Conservation (phyloP, 2,113 vertebrate genomes). For the Neomonachus schauinslandi region DNA sequence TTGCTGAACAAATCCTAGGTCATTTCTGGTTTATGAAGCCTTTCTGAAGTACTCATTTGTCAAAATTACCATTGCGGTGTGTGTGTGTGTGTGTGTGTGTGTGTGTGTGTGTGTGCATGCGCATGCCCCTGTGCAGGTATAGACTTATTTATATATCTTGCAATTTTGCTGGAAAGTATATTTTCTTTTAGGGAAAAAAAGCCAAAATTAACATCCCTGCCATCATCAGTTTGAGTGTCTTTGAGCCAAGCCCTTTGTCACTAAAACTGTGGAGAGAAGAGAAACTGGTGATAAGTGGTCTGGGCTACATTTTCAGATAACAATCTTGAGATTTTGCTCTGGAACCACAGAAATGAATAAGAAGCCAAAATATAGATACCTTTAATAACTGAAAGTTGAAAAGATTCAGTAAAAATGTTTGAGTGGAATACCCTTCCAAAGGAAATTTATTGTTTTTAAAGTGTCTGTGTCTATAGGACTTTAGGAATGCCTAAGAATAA, state of each 20-base stretch:
- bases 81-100: background rate
- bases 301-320: constrained; percentile 46
- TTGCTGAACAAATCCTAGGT: background rate
- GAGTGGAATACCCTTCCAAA: background rate
- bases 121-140: background rate
- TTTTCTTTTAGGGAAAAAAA: background rate
- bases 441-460: constrained; percentile 7
- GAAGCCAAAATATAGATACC: background rate
- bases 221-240: constrained; percentile 14
- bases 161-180: background rate
- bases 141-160: background rate
- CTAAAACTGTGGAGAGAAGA: constrained; percentile 31
- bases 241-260: background rate
- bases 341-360: background rate
- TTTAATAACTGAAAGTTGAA: constrained; percentile 31
- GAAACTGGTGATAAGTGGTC: constrained; percentile 46
- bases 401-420: background rate
- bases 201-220: background rate
- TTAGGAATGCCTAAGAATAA: constrained; percentile 5
- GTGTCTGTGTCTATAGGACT: background rate
- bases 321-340: background rate
- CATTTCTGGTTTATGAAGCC: background rate
- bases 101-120: background rate
- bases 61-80: background rate
- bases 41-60: background rate